Evolutionary conservation across 2,113 vertebrate genomes (phyloP).

Genomic region (Rhea pennata): DNA sequence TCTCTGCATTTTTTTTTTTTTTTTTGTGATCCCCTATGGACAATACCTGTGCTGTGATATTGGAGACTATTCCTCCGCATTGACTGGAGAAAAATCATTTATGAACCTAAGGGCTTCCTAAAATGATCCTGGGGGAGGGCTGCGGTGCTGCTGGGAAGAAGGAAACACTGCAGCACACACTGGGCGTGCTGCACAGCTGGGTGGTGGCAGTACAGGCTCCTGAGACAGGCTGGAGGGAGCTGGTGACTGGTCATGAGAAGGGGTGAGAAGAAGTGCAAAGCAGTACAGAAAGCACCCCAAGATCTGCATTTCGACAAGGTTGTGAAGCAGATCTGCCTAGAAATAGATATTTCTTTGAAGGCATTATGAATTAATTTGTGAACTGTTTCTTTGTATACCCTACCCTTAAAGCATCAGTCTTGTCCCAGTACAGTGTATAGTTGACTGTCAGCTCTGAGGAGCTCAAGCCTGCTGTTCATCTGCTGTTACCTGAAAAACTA

Average conservation of each 20-base stretch:
- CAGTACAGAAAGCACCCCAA: neutral
- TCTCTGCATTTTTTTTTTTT: neutral
- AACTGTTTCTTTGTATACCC: neutral
- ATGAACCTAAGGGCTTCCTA: neutral
- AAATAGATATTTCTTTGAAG: neutral
- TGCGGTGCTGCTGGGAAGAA: neutral
- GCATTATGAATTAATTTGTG: neutral
- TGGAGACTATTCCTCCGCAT: neutral
- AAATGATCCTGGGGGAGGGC: neutral
- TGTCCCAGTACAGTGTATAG: neutral
- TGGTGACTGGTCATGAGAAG: neutral
- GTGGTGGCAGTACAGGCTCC: neutral
- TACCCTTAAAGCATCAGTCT: neutral
- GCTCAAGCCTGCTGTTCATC: neutral
- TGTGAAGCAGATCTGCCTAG: neutral
- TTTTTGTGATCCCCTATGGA: neutral
- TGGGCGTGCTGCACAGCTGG: neutral
- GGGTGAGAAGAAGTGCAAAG: rapidly evolving
- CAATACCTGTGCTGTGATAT: neutral
- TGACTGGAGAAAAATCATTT: neutral
- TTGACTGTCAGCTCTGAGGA: neutral
- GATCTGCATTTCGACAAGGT: neutral
- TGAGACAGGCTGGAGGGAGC: neutral
- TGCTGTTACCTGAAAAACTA: neutral
- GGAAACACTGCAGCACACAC: neutral